Percentiles rank a stretch among this genome's conserved stretches.
Evolutionary conservation across 2,888 invertebrate genomes (phyloP).

Genomic region (Ochropacha duplaris): DNA sequence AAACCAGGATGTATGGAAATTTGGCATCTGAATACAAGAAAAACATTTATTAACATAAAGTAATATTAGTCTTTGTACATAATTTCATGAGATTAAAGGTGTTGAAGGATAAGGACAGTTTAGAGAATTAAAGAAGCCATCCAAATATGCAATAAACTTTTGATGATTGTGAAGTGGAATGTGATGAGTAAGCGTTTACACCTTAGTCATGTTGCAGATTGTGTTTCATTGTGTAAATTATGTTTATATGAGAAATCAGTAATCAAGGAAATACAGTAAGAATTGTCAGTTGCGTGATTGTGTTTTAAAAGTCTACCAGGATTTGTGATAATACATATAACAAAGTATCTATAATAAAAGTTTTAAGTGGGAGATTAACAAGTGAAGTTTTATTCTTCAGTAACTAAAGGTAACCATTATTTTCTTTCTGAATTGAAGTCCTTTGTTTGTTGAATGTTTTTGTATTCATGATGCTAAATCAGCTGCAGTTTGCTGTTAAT

Average conservation of each 20-base stretch:
- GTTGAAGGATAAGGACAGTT: slow-evolving; percentile 69
- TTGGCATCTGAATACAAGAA: slow-evolving; percentile 50
- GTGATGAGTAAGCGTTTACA: slow-evolving; percentile 72
- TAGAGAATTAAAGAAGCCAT: slow-evolving; percentile 77
- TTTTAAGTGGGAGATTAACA: slow-evolving; percentile 82
- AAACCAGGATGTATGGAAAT: slow-evolving; percentile 44
- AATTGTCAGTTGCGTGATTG: slow-evolving; percentile 85
- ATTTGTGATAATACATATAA: slow-evolving; percentile 89
- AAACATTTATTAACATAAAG: slow-evolving; percentile 73
- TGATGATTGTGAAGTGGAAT: slow-evolving; percentile 78
- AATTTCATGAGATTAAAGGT: slow-evolving; percentile 80
- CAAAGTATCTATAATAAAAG: slow-evolving; percentile 85
- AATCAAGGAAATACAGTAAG: slow-evolving; percentile 79
- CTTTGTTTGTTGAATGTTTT: background rate
- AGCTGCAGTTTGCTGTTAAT: too few relatives aligned
- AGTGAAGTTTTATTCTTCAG: slow-evolving; percentile 80
- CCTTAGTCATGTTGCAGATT: slow-evolving; percentile 78
- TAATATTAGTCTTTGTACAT: slow-evolving; percentile 82
- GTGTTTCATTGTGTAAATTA: slow-evolving; percentile 79
- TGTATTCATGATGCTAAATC: slow-evolving; percentile 8
- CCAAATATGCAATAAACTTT: slow-evolving; percentile 79
- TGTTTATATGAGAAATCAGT: slow-evolving; percentile 80
- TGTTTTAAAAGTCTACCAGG: slow-evolving; percentile 88
- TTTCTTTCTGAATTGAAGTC: slow-evolving; percentile 11
- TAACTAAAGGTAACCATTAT: slow-evolving; percentile 61